Conservation (phyloP, 2,888 invertebrate genomes). For the Beris chalybata region DNA sequence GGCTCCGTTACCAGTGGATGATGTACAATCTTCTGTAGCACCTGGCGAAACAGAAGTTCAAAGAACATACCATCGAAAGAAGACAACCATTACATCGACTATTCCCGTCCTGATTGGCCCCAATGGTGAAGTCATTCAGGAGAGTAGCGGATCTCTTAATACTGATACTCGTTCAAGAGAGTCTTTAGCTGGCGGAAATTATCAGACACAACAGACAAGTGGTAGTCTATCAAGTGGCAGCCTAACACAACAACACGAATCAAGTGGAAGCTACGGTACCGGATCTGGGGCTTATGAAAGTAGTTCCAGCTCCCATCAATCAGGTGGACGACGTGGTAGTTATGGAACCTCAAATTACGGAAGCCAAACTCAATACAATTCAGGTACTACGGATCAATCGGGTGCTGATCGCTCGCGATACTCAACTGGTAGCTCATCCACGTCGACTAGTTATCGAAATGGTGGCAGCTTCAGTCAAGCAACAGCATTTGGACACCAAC, state of each 20-base stretch:
- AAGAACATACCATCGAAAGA: constrained; percentile 43
- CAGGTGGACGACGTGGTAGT: not conserved
- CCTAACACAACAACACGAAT: constrained; percentile 4
- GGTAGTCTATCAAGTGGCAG: not conserved
- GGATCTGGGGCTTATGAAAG: not conserved
- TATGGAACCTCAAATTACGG: constrained; percentile 19
- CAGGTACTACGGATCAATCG: not conserved
- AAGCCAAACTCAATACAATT: constrained; percentile 6
- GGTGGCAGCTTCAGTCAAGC: constrained; percentile 35
- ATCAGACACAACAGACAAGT: not conserved
- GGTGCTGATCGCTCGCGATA: constrained; percentile 16
- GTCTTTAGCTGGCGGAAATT: not conserved
- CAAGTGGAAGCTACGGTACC: not conserved
- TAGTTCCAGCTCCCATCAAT: not conserved
- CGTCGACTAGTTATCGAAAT: constrained; percentile 16
- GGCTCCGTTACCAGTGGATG: constrained; percentile 10
- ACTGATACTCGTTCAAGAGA: not conserved
- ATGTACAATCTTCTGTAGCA: constrained; percentile 16
- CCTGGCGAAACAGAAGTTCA: constrained; percentile 36
- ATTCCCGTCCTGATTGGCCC: constrained; percentile 38
- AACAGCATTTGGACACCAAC: constrained; percentile 32
- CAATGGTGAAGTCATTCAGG: constrained; percentile 20
- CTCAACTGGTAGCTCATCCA: constrained; percentile 16
- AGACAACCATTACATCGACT: constrained; percentile 40
- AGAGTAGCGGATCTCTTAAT: not conserved